Percentiles rank a stretch among this genome's conserved stretches.
Conservation (phyloP, 2,888 invertebrate genomes). For the Nomada flava region DNA sequence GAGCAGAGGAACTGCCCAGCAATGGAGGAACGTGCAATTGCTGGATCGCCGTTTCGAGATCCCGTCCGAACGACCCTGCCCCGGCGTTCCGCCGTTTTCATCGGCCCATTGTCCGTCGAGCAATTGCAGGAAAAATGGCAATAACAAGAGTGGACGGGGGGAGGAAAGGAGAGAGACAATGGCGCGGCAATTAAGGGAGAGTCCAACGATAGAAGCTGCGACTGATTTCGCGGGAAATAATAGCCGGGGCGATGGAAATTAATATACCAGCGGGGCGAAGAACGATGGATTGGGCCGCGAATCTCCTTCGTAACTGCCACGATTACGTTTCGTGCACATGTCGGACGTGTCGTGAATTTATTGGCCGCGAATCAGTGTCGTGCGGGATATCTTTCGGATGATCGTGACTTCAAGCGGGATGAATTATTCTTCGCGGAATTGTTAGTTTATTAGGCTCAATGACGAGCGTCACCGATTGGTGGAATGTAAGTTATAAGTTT, state of each 20-base stretch:
- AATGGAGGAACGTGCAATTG: slow-evolving; percentile 33
- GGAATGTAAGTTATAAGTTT: background rate
- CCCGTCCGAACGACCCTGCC: slow-evolving; percentile 50
- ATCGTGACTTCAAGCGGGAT: background rate
- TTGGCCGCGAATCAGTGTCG: background rate
- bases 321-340: slow-evolving; percentile 11
- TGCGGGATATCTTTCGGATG: background rate
- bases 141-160: slow-evolving; percentile 22
- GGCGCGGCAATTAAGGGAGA: slow-evolving; percentile 35
- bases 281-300: background rate
- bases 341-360: slow-evolving; percentile 16
- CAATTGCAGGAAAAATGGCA: slow-evolving; percentile 47
- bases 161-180: slow-evolving; percentile 23
- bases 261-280: slow-evolving; percentile 1
- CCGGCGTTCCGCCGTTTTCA: slow-evolving; percentile 28
- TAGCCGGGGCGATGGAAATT: slow-evolving; percentile 11
- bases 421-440: background rate
- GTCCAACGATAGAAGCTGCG: slow-evolving; percentile 2
- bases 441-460: background rate
- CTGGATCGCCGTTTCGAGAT: slow-evolving; percentile 50
- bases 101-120: slow-evolving; percentile 37
- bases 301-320: slow-evolving; percentile 9
- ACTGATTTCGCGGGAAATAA: slow-evolving; percentile 36
- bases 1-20: background rate
- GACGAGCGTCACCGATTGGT: background rate